Base-by-base conservation (phyloP, 2,797 vertebrate species). In the Chelidonichthys spinosus region DNA sequence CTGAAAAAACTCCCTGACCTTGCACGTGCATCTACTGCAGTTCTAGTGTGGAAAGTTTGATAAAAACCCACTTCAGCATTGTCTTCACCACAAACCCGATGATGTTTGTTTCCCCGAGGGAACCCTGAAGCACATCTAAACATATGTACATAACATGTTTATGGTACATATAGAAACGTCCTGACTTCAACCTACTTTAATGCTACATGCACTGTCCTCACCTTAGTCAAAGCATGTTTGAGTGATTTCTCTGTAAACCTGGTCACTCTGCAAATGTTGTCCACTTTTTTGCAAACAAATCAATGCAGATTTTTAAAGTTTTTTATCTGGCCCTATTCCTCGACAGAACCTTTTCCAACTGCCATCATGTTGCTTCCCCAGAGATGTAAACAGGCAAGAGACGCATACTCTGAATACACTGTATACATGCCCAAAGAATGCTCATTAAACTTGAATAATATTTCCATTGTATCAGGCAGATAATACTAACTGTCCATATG, bases 21-120 rank as follows among this genome's bases (percentile, higher is more conserved):
- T 2, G 1, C 79, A 58, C 7, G 15, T 81, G 69, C 74, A 56
- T n/a, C 43, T 7, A 3, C 50, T 59, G 6, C 5, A 52, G 11
- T n/a, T 68, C 14, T 61, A 15, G 18, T 59, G 18, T 52, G 81
- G 81, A 82, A 87, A 88, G 53, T 91, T 84, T 78, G 6, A 78
- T 78, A 76, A 36, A 36, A 77, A 68, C 66, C 35, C 77, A 81
- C 83, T 77, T 83, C 72, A 84, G 3, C 53, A 56, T 79, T 84
- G n/a, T 61, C 6, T 49, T 36, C 54, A 83, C 83, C 87, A 84
- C 83, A 88, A 79, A 63, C 50, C 25, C 25, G 25, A 36, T 4
- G 66, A 42, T 6, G 7, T 7, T 11, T 6, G 61, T 36, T 60
- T 2, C 52, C 80, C 76, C 39, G 14, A 66, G 76, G 80, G 79